phyloP scores from a whole-genome alignment of 2,113 vertebrate genomes.

The Neodontobutis hainanensis region DNA sequence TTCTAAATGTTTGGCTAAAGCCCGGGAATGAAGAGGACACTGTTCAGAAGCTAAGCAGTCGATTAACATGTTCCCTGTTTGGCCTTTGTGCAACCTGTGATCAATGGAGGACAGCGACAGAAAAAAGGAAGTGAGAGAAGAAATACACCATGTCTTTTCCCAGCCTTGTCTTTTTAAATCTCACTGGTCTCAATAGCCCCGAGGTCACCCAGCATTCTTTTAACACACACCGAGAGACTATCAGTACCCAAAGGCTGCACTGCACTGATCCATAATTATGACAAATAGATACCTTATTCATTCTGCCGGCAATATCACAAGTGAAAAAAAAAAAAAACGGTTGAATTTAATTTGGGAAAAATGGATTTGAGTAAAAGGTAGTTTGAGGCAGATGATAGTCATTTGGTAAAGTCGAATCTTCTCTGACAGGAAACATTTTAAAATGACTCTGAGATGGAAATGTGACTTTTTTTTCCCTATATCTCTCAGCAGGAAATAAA shows the following conservation, averaged over 20 bases:
- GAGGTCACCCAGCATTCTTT: slow-evolving; percentile 29
- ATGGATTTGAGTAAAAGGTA: slow-evolving; percentile 36
- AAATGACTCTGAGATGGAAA: slow-evolving; percentile 8
- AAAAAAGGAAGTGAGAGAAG: slow-evolving; percentile 46
- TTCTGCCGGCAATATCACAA: slow-evolving; percentile 33
- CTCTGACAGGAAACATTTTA: slow-evolving; percentile 7
- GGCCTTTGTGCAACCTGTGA: slow-evolving; percentile 51
- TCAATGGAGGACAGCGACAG: slow-evolving; percentile 41
- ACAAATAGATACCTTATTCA: slow-evolving; percentile 56
- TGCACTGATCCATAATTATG: slow-evolving; percentile 61
- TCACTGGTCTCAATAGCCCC: slow-evolving; percentile 37
- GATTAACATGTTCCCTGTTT: slow-evolving; percentile 61
- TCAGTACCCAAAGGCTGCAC: slow-evolving; percentile 33
- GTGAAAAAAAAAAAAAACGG: slow-evolving; percentile 44
- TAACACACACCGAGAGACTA: slow-evolving; percentile 4
- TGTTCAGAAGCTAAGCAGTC: slow-evolving; percentile 48
- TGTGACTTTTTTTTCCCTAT: not conserved
- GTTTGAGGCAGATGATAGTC: slow-evolving; percentile 35
- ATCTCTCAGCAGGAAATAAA: not conserved
- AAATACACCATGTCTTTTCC: slow-evolving; percentile 34
- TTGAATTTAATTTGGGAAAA: slow-evolving; percentile 44
- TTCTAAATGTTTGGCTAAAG: slow-evolving; percentile 51
- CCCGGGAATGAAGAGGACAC: slow-evolving; percentile 19
- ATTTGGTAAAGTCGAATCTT: slow-evolving; percentile 23
- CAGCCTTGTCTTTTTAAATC: slow-evolving; percentile 55